Evolutionary conservation across 1,140 invertebrate genomes (phyloP).

Genomic region (Dolichoris vasculosae): DNA sequence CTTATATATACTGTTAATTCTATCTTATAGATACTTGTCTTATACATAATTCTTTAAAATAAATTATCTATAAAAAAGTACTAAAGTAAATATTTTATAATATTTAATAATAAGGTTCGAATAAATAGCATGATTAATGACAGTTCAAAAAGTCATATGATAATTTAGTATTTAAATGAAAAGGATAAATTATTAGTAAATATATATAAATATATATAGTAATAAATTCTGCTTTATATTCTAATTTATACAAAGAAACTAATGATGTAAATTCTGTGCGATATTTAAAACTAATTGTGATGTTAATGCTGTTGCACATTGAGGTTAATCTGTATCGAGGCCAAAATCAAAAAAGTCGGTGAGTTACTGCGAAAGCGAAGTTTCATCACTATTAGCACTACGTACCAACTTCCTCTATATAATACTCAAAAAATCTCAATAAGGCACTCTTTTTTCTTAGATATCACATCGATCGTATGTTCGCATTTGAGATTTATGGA

Average conservation of each 20-base stretch:
- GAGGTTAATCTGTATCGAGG: conserved; percentile 2
- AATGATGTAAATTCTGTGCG: background rate
- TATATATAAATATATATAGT: too few species aligned
- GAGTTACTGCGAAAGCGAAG: background rate
- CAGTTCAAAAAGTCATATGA: too few species aligned
- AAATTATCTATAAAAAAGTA: too few species aligned
- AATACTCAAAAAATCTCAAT: background rate
- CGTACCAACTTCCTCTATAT: background rate
- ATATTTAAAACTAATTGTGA: background rate
- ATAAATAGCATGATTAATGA: too few species aligned
- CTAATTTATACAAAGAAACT: background rate
- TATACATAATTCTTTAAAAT: too few species aligned
- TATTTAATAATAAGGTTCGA: too few species aligned
- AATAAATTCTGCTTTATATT: too few species aligned
- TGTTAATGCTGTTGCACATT: background rate
- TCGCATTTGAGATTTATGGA: background rate
- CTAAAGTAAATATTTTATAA: too few species aligned
- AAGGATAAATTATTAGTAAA: too few species aligned
- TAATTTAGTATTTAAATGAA: too few species aligned
- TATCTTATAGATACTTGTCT: too few species aligned
- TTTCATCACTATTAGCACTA: background rate
- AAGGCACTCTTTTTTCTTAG: background rate
- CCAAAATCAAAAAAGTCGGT: background rate
- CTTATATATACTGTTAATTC: too few species aligned
- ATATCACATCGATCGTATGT: background rate